Evolutionary conservation across 2,113 vertebrate genomes (phyloP).

Genomic region (Vireo altiloquus): DNA sequence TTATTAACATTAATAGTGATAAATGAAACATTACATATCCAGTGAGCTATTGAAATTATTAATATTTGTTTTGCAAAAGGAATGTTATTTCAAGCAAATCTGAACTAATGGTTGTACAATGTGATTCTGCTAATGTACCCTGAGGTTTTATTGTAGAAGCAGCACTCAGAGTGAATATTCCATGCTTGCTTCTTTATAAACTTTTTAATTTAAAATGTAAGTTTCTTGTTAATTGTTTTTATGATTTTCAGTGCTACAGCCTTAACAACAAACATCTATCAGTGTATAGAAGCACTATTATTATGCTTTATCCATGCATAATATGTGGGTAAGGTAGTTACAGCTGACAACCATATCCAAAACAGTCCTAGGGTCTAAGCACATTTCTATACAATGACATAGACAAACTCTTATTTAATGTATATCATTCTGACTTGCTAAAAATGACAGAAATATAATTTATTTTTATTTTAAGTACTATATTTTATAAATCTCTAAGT

Average conservation of each 20-base stretch:
- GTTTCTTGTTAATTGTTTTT: neutral
- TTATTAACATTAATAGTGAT: constrained; percentile 45
- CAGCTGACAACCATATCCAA: neutral
- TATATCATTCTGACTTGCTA: neutral
- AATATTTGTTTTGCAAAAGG: neutral
- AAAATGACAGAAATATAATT: neutral
- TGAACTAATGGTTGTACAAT: neutral
- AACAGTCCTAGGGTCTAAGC: neutral
- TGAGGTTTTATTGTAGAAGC: neutral
- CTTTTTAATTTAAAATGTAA: neutral
- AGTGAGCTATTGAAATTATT: neutral
- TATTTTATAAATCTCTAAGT: neutral
- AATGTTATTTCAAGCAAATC: neutral
- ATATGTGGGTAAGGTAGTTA: neutral
- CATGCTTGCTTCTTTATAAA: neutral
- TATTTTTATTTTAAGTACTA: neutral
- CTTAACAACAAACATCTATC: neutral
- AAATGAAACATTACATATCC: neutral
- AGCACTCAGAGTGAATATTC: neutral
- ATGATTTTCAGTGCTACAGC: neutral
- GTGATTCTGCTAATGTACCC: neutral
- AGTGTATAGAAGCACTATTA: neutral
- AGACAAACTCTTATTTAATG: neutral
- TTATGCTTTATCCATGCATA: neutral
- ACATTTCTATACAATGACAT: neutral